Evolutionary conservation across 1,140 invertebrate genomes (phyloP).

Genomic region (Ips typographus): DNA sequence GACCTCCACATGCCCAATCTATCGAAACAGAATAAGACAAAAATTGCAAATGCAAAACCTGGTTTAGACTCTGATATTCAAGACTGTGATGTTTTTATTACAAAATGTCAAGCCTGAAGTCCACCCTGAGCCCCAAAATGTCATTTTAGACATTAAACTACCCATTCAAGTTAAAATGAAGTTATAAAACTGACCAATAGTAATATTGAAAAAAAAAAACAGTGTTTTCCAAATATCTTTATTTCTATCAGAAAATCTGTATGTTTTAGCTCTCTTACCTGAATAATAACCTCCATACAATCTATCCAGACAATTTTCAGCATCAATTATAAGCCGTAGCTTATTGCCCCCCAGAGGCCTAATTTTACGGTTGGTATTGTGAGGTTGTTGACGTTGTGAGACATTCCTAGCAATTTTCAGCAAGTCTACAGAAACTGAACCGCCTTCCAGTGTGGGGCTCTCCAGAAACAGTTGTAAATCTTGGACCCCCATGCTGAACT

Average conservation of each 20-base stretch:
- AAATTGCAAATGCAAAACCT: too few species aligned
- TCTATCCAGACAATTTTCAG: constrained; percentile 86
- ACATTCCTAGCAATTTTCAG: constrained; percentile 71
- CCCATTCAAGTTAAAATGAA: neutral
- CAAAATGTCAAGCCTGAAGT: too few species aligned
- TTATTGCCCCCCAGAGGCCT: constrained; percentile 53
- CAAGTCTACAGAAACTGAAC: constrained; percentile 72
- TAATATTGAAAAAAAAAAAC: neutral
- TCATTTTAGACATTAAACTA: too few species aligned
- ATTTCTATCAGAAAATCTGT: too few species aligned
- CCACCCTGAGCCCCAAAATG: too few species aligned
- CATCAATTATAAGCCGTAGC: constrained; percentile 81
- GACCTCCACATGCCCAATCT: constrained; percentile 94
- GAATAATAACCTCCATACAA: constrained; percentile 92
- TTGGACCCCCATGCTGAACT: constrained; percentile 46
- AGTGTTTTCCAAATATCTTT: too few species aligned
- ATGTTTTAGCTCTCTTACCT: constrained; percentile 56
- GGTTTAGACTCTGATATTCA: too few species aligned
- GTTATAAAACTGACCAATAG: neutral
- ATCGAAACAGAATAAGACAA: neutral
- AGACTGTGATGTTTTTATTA: too few species aligned
- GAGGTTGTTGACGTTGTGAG: constrained; percentile 58
- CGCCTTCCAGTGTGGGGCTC: constrained; percentile 62
- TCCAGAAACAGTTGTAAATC: constrained; percentile 73
- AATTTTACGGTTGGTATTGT: constrained; percentile 53